Conservation (phyloP, 2,888 invertebrate species). For the Maniola hyperantus region DNA sequence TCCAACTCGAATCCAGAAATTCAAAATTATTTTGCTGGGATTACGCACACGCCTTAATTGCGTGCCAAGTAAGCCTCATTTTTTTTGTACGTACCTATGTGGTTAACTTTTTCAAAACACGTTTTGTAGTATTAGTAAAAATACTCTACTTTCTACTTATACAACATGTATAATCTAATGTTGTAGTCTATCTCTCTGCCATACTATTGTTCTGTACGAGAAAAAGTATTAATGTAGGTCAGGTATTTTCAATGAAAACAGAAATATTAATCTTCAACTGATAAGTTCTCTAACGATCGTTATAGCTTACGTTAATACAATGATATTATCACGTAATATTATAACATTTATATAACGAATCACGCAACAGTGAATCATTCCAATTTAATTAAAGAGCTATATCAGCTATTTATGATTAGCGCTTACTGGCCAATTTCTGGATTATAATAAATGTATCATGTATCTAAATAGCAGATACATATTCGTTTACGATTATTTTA, state of each 20-base stretch:
- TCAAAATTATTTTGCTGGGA: no score
- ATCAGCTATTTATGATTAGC: constrained; percentile 4
- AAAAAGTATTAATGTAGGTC: not conserved
- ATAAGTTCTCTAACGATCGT: not conserved
- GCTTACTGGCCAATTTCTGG: constrained; percentile 5
- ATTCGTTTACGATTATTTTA: no score
- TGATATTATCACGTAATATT: constrained; percentile 1
- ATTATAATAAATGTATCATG: not conserved
- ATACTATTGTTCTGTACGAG: not conserved
- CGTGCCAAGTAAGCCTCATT: no score
- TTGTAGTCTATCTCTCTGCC: not conserved
- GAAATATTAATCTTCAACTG: no score
- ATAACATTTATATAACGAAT: not conserved
- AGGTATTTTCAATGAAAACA: not conserved
- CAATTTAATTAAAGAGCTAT: constrained; percentile 10
- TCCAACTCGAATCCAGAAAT: no score
- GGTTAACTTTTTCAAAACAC: no score
- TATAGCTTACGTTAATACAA: not conserved
- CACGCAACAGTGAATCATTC: constrained; percentile 17
- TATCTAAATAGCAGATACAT: no score
- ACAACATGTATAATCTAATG: no score
- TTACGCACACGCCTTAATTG: no score
- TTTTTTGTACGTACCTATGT: no score
- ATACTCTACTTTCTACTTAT: no score
- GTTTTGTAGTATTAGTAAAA: no score